A percentile compares a stretch with the other conserved stretches of the same genome.
Evolutionary conservation across 2,888 invertebrate genomes (phyloP).

Genomic region (Mayetiola destructor): DNA sequence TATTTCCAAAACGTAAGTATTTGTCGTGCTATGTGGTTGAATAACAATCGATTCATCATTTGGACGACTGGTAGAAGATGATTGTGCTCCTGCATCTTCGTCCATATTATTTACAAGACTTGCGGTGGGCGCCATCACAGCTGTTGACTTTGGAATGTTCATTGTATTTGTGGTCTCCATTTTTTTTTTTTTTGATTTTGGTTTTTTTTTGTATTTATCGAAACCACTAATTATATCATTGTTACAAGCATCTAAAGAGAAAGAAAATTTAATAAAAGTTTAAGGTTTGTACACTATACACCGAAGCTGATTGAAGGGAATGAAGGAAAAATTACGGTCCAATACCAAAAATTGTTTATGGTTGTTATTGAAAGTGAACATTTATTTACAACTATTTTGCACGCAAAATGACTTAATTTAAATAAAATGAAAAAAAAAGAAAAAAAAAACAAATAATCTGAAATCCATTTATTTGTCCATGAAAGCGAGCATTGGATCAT

Average conservation of each 20-base stretch:
- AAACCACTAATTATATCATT: background rate
- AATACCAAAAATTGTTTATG: no score
- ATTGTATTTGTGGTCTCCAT: background rate
- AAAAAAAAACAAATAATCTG: background rate
- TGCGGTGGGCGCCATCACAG: background rate
- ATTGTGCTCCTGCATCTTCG: background rate
- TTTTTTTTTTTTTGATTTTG: background rate
- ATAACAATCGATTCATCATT: no score
- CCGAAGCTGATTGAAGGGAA: background rate
- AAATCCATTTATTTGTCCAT: slow-evolving; percentile 25
- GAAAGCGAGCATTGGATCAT: slow-evolving; percentile 89
- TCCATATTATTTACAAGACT: background rate
- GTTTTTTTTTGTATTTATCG: background rate
- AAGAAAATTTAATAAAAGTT: background rate
- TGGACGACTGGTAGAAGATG: background rate
- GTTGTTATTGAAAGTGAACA: no score
- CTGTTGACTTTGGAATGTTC: background rate
- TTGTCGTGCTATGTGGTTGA: no score
- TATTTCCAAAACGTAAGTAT: slow-evolving; percentile 23
- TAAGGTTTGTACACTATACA: no score
- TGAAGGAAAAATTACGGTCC: background rate
- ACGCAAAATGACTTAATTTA: background rate
- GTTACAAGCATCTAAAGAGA: background rate
- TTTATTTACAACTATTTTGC: background rate
- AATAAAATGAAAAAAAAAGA: background rate